Conservation (phyloP, 2,888 invertebrate genomes). For the Thelaira solivaga region DNA sequence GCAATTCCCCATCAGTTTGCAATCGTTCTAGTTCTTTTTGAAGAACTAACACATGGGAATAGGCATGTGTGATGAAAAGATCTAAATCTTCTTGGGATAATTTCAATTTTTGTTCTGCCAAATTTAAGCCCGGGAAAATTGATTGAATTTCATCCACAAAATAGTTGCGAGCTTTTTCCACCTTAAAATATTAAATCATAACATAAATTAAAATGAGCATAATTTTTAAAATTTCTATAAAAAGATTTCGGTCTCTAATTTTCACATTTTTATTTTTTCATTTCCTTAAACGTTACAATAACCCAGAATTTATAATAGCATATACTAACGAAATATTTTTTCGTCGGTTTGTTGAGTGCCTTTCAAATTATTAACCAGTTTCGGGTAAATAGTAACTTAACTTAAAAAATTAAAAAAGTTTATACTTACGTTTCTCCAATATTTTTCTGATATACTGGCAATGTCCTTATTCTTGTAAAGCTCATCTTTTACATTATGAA, state of each 20-base stretch:
- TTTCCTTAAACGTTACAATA: too few species aligned
- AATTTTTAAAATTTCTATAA: too few species aligned
- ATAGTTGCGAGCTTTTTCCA: constrained; percentile 80
- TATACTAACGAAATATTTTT: too few species aligned
- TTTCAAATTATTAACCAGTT: too few species aligned
- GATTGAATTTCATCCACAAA: constrained; percentile 83
- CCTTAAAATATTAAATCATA: too few species aligned
- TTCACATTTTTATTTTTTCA: too few species aligned
- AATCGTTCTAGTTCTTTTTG: constrained; percentile 87
- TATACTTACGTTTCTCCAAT: constrained; percentile 86
- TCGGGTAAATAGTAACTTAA: too few species aligned
- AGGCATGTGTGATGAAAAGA: constrained; percentile 87
- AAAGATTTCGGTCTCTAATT: too few species aligned
- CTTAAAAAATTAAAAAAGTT: neutral
- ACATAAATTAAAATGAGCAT: too few species aligned
- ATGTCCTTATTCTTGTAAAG: constrained; percentile 80
- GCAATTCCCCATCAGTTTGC: constrained; percentile 82
- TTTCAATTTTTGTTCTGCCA: constrained; percentile 82
- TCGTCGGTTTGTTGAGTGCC: too few species aligned
- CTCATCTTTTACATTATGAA: constrained; percentile 80
- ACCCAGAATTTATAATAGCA: too few species aligned
- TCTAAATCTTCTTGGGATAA: constrained; percentile 83
- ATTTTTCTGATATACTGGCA: constrained; percentile 84
- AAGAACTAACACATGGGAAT: constrained; percentile 85
- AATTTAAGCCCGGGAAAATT: constrained; percentile 84